Evolutionary conservation across 2,113 vertebrate genomes (phyloP).

Genomic region (Callospermophilus lateralis): DNA sequence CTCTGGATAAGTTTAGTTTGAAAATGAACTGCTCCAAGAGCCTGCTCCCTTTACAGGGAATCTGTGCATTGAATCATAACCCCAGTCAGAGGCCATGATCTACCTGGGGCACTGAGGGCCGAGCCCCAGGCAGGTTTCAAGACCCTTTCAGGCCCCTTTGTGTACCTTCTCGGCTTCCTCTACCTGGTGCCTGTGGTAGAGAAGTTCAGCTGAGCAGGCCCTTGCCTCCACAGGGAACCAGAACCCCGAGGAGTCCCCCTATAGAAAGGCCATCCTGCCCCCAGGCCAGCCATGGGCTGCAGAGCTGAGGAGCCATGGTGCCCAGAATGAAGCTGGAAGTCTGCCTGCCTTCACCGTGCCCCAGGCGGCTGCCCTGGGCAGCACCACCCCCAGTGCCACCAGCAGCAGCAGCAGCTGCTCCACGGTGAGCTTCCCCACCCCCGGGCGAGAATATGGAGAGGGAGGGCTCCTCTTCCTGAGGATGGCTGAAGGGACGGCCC

Average conservation of each 20-base stretch:
- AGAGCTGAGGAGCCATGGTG: constrained; percentile 86
- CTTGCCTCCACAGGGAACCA: constrained; percentile 86
- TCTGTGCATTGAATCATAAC: background rate
- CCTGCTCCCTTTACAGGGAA: background rate
- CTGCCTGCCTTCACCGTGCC: constrained; percentile 90
- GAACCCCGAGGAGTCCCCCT: constrained; percentile 91
- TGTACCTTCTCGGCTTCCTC: background rate
- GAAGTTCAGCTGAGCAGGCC: background rate
- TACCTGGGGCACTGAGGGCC: background rate
- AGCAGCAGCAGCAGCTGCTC: constrained; percentile 95
- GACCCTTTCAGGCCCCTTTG: background rate
- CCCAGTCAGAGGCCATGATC: background rate
- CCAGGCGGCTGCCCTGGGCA: constrained; percentile 90
- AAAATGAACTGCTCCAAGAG: background rate
- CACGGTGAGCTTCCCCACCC: constrained; percentile 89
- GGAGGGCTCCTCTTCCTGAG: background rate
- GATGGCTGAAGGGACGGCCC: background rate
- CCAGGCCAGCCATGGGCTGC: constrained; percentile 89
- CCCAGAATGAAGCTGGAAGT: constrained; percentile 84
- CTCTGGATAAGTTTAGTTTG: background rate
- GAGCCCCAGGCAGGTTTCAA: background rate
- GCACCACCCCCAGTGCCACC: constrained; percentile 93
- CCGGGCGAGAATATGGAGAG: fast-evolving
- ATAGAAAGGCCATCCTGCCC: constrained; percentile 86
- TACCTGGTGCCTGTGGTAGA: background rate